phyloP scores from a whole-genome alignment of 2,797 vertebrate species.

The Takifugu ocellatus region DNA sequence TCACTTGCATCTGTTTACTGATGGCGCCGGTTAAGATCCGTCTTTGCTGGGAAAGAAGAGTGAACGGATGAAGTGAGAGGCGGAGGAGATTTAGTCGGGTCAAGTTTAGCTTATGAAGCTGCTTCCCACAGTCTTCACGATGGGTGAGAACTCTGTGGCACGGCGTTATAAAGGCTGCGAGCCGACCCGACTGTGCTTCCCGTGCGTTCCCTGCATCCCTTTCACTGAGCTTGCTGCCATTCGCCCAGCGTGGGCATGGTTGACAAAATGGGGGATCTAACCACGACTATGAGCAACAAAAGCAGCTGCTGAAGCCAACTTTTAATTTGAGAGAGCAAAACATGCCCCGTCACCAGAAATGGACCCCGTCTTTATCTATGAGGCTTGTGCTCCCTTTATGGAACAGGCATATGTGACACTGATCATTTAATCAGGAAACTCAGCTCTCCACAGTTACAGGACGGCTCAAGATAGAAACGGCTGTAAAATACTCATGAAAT shows the following conservation, averaged over 20 bases:
- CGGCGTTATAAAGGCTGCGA: not conserved
- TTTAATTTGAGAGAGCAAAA: no score
- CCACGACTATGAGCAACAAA: no score
- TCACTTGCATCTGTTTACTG: slow-evolving; percentile 2
- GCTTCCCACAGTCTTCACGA: slow-evolving; percentile 28
- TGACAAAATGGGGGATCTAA: no score
- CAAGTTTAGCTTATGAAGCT: slow-evolving; percentile 52
- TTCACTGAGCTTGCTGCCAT: slow-evolving; percentile 5
- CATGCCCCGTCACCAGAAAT: no score
- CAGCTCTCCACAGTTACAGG: not conserved
- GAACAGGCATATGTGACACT: no score
- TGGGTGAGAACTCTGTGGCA: slow-evolving; percentile 27
- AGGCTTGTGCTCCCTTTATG: no score
- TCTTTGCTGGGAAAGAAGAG: slow-evolving; percentile 31
- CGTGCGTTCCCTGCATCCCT: not conserved
- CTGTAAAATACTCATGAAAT: slow-evolving; percentile 4
- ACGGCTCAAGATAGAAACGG: slow-evolving; percentile 9
- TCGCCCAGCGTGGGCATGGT: not conserved
- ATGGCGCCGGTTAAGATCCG: slow-evolving; percentile 23
- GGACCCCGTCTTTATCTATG: no score
- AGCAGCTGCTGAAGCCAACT: no score
- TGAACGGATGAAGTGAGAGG: slow-evolving; percentile 18
- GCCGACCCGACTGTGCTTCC: not conserved
- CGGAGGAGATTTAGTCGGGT: slow-evolving; percentile 34
- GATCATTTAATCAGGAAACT: no score